These are phyloP conservation scores for Chloropsis hardwickii DNA, from an alignment of 2,113 vertebrate species.

Conservation along the genomic window DNA sequence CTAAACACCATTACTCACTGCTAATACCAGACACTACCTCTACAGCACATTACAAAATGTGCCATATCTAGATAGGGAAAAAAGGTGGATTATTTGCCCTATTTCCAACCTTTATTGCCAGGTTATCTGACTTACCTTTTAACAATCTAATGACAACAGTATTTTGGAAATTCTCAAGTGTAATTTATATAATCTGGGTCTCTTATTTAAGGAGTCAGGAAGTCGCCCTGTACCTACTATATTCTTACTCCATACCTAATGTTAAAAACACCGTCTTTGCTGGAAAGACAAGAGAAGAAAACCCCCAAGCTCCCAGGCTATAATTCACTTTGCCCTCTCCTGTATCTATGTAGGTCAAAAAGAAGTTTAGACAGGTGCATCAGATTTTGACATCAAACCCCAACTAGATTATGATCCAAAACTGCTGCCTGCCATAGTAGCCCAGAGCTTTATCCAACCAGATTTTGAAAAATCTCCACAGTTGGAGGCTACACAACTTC, in stretches of 20 bases:
- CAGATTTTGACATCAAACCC: neutral
- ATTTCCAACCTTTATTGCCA: neutral
- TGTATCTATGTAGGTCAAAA: neutral
- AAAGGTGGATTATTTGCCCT: neutral
- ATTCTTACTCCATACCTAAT: neutral
- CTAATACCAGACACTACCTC: neutral
- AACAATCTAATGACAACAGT: neutral
- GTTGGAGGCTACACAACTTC: neutral
- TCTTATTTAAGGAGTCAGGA: neutral
- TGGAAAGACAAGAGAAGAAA: neutral
- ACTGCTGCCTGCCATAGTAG: neutral
- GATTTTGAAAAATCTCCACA: neutral
- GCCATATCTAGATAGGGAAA: accelerated
- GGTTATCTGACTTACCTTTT: neutral
- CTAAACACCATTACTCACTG: neutral
- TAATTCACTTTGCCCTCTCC: neutral
- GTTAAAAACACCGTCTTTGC: neutral
- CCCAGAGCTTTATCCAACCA: neutral
- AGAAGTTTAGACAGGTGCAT: neutral
- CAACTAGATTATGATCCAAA: neutral
- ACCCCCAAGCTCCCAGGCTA: neutral
- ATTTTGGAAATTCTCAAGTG: neutral
- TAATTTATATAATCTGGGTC: neutral
- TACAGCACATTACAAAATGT: neutral
- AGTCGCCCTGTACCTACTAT: neutral